Evolutionary conservation across 2,797 vertebrate species (phyloP), one percentile per base, ranked within the genome.

Genomic region (Hippopotamyrus pictus): DNA sequence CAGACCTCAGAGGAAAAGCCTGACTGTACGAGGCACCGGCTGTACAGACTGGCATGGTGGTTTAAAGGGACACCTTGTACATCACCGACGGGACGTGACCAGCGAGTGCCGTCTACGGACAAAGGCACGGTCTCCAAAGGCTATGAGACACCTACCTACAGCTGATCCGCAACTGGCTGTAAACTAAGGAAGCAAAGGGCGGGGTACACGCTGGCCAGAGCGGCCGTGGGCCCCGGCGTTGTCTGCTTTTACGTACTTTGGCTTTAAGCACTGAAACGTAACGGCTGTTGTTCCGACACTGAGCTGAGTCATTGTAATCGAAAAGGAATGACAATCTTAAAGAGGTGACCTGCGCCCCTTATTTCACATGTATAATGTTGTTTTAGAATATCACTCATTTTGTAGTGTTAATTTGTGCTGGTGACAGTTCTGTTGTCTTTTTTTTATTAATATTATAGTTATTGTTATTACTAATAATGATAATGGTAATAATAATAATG

Each of bases 331-430:
- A 98, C 97, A 97, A 97, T 97, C 97, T 94, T 94, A 93, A 95
- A 95, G 92, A 93, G 90, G 91, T 88, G 94, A 94, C 89, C 93
- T 95, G 96, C 95, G 94, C 93, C 94, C 93, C 93, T 93, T 97
- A 96, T 96, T 95, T 94, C 94, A 96, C 94, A 96, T 95, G 96
- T 97, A 95, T 92, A 94, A 95, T 92, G 93, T 96, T 92, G 95
- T 97, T 96, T 94, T 93, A 95, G 94, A 95, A 93, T 96, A 94
- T 96, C 95, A 94, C 96, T 96, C 96, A 95, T 95, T 97, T 96
- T 96, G 96, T 97, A 76, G 96, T 97, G 97, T 97, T 97, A 95
- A 94, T 96, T 96, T 96, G 97, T 97, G 97, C 97, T 96, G 97
- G 97, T 97, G 97, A 97, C 96, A 95, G 96, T 97, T 97, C 95